Conservation (phyloP, 2,797 vertebrate species). For the Aselliscus stoliczkanus region DNA sequence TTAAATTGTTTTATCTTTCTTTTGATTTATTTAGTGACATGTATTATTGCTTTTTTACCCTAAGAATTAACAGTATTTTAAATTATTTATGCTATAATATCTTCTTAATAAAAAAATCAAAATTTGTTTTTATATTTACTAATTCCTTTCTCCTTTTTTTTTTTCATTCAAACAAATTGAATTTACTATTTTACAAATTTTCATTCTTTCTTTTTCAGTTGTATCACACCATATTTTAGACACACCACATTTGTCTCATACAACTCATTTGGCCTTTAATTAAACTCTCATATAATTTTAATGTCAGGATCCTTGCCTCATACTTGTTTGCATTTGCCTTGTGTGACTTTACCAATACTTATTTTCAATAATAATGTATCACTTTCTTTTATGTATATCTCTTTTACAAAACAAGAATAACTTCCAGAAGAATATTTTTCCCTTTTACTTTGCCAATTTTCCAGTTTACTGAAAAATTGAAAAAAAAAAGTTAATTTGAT, state of each 20-base stretch:
- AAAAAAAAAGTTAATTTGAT: background rate
- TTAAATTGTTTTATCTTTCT: background rate
- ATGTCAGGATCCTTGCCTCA: background rate
- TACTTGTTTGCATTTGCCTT: background rate
- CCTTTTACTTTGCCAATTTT: background rate
- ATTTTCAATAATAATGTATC: background rate
- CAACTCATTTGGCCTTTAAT: background rate
- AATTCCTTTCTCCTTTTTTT: background rate
- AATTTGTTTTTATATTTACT: background rate
- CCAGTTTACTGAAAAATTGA: background rate
- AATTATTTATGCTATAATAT: background rate
- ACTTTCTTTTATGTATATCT: background rate
- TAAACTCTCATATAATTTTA: background rate
- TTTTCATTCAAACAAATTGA: background rate
- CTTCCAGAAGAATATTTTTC: background rate
- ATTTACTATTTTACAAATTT: background rate
- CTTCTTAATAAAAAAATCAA: background rate
- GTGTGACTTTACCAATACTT: background rate
- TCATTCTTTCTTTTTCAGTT: background rate
- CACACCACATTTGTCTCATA: background rate
- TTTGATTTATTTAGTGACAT: background rate
- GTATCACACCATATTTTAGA: too few species aligned
- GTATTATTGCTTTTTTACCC: background rate
- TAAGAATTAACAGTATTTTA: background rate
- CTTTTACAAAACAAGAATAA: background rate